phyloP scores from a whole-genome alignment of 2,888 invertebrate genomes.

The Nysson spinosus region DNA sequence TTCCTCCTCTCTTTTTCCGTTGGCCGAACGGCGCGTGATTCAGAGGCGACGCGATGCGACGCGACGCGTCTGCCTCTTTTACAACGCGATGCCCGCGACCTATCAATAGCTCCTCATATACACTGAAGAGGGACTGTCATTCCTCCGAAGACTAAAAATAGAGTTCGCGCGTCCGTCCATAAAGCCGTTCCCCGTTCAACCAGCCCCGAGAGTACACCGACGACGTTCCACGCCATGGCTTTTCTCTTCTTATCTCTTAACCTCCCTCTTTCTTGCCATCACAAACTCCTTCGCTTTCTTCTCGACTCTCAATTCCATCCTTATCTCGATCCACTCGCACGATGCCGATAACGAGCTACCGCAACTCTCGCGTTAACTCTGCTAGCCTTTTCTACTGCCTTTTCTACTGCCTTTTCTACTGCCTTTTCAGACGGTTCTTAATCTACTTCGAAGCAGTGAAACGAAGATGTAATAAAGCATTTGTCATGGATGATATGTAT shows the following conservation, averaged over 20 bases:
- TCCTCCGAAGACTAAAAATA: constrained; percentile 73
- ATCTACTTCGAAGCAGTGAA: no score
- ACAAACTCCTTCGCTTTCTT: not conserved
- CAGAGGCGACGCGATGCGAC: no score
- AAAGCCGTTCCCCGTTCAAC: constrained; percentile 37
- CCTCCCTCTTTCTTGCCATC: no score
- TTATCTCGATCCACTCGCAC: not conserved
- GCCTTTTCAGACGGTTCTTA: no score
- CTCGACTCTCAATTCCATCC: not conserved
- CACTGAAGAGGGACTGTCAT: constrained; percentile 72
- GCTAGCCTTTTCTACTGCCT: not conserved
- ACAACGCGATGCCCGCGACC: constrained; percentile 59
- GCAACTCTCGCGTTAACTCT: constrained; percentile 5
- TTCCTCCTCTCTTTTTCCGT: constrained; percentile 6
- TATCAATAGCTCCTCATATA: constrained; percentile 74
- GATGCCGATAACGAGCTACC: not conserved
- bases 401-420: no score
- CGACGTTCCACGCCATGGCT: constrained; percentile 12
- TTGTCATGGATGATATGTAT: no score
- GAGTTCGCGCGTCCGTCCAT: constrained; percentile 57
- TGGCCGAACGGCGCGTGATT: constrained; percentile 58
- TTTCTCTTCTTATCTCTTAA: not conserved
- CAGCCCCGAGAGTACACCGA: constrained; percentile 7
- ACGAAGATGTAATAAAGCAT: no score
- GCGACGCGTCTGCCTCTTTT: constrained; percentile 58